phyloP scores from a whole-genome alignment of 64 coral and sea anemone genomes.

The Cladopsammia gracilis region DNA sequence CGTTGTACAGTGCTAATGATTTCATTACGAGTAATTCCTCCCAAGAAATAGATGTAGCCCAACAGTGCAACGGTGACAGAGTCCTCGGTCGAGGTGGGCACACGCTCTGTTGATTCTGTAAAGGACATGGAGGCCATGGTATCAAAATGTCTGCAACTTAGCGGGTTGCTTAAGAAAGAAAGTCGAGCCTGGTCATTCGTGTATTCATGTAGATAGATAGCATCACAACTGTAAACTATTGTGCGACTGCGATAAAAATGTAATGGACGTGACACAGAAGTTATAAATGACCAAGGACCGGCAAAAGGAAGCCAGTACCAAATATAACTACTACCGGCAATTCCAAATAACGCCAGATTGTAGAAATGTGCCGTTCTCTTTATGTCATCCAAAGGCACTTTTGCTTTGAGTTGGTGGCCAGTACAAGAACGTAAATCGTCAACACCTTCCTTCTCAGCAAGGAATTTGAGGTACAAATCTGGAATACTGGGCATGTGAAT shows the following conservation, averaged over 20 bases:
- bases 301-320: constrained; percentile 48
- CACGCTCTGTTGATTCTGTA: neutral
- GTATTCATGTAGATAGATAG: constrained; percentile 2
- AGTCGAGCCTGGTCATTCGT: neutral
- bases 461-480: constrained; percentile 12
- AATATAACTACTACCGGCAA: neutral
- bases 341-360: constrained; percentile 37
- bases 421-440: neutral
- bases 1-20: constrained; percentile 5
- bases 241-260: neutral
- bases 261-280: constrained; percentile 1
- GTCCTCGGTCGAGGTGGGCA: neutral
- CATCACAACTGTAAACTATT: neutral
- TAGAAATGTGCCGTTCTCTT: constrained; percentile 12
- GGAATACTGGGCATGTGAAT: constrained; percentile 36
- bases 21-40: neutral
- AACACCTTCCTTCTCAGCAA: neutral
- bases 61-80: neutral
- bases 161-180: neutral
- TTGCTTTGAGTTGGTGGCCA: neutral
- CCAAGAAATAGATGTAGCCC: neutral
- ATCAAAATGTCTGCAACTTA: neutral
- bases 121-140: too few species aligned
- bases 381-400: constrained; percentile 3
- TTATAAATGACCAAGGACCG: constrained; percentile 31